Conservation (phyloP, 2,888 invertebrate genomes). For the Seira sanloemensis region DNA sequence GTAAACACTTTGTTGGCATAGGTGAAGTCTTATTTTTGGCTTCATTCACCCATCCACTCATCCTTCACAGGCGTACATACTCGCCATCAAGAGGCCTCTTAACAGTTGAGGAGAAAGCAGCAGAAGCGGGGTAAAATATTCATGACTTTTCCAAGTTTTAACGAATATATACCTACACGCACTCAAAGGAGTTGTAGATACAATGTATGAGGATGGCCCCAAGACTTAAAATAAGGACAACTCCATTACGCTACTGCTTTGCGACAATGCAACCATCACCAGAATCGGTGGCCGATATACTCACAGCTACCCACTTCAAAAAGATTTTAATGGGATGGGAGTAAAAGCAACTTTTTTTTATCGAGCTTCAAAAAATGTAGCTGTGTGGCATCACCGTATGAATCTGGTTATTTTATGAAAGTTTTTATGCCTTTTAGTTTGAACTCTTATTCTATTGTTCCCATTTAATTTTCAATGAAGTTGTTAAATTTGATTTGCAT, state of each 20-base stretch:
- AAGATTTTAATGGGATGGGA: not conserved
- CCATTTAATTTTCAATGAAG: no score
- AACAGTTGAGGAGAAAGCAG: not conserved
- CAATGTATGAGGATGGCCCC: conserved; percentile 18
- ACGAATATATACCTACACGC: not conserved
- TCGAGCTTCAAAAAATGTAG: not conserved
- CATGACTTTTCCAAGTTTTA: conserved; percentile 37
- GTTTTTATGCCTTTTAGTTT: no score
- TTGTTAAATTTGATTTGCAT: no score
- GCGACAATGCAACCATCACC: not conserved
- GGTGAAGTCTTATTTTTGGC: no score
- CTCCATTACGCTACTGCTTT: not conserved
- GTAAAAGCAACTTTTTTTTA: not conserved
- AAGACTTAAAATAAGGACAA: conserved; percentile 39
- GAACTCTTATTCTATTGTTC: no score
- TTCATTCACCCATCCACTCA: no score
- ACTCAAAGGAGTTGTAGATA: conserved; percentile 1
- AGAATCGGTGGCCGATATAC: not conserved
- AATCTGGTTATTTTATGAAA: no score
- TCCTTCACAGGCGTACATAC: no score
- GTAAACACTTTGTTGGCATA: no score
- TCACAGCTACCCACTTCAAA: not conserved
- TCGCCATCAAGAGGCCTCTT: no score
- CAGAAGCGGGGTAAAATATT: conserved; percentile 45
- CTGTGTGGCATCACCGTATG: no score